Base-by-base conservation (phyloP, 2,113 vertebrate genomes). In the Bubo bubo region DNA sequence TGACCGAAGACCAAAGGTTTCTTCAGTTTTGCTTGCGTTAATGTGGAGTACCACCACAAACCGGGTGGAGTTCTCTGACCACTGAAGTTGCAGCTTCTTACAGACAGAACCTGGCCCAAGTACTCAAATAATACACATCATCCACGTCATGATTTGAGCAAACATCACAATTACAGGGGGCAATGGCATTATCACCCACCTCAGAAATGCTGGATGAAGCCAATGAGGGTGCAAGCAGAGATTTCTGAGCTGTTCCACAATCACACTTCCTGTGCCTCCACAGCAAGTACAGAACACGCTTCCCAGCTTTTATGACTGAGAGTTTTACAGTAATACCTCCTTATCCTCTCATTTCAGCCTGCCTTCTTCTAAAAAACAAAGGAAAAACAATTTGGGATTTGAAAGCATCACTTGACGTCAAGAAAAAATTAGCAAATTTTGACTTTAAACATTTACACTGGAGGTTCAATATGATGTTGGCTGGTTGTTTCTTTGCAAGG, bases 61-160 rank as follows among this genome's bases (percentile, higher is more conserved):
- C 1, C 1, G 1, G 4, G 18, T 3, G 63, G 16, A n/a, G 34
- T 4, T 70, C 72, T 67, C 71, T 0, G 27, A 70, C 79, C 50
- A 23, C 47, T 64, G 34, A 52, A 8, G 66, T 12, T 73, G 63
- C 80, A 88, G 55, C 47, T 86, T 32, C 47, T 55, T 34, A 37
- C 8, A 50, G 53, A 50, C 59, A 88, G 79, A 83, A 41, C n/a
- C 43, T 23, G 28, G 20, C 79, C 76, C 75, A 26, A 66, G 20
- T 7, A 18, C 74, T 39, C 62, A 18, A 39, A 41, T 12, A 85
- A 21, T 7, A 32, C 59, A 23, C 32, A 21, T 5, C 18, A 10
- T 27, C 52, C 34, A 2, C 0, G 23, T 7, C 35, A 43, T 0
- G 4, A 66, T 4, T 8, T 30, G 13, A 82, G 15, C 41, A n/a